Conservation (phyloP, 1,140 invertebrate species). For the Drosophila sturtevanti region DNA sequence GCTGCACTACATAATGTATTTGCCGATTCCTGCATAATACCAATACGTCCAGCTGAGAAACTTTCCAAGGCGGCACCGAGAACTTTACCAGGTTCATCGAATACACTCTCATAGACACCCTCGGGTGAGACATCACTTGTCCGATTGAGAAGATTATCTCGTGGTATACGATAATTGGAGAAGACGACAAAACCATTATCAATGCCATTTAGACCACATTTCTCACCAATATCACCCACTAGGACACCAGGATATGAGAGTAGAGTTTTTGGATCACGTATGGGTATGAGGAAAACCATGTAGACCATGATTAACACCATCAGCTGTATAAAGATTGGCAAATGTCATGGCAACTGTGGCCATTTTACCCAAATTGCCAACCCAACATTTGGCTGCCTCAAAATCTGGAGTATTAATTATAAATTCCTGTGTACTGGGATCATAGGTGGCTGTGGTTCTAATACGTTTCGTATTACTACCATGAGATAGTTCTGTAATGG, state of each 20-base stretch:
- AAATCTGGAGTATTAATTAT: constrained; percentile 96
- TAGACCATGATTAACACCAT: constrained; percentile 92
- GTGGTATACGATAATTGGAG: constrained; percentile 92
- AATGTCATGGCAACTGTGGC: constrained; percentile 94
- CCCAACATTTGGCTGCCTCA: constrained; percentile 97
- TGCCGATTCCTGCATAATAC: constrained; percentile 88
- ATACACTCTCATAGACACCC: constrained; percentile 91
- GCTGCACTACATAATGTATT: constrained; percentile 89
- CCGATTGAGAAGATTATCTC: constrained; percentile 92
- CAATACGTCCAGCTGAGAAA: constrained; percentile 91
- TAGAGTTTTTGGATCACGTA: constrained; percentile 90
- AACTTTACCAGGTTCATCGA: constrained; percentile 90
- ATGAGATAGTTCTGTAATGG: constrained; percentile 96
- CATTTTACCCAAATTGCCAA: constrained; percentile 94
- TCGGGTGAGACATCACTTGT: constrained; percentile 93
- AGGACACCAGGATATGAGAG: constrained; percentile 88
- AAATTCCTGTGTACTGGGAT: constrained; percentile 90
- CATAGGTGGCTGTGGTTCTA: constrained; percentile 94
- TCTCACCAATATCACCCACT: constrained; percentile 94
- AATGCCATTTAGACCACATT: constrained; percentile 93
- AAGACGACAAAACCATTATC: constrained; percentile 97
- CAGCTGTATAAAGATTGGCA: constrained; percentile 91
- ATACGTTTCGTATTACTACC: constrained; percentile 96
- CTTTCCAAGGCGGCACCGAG: constrained; percentile 92
- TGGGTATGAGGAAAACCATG: constrained; percentile 92